Percentiles rank a stretch among this genome's conserved stretches.
Conservation (phyloP, 1,140 invertebrate genomes). For the Phthorimaea operculella region DNA sequence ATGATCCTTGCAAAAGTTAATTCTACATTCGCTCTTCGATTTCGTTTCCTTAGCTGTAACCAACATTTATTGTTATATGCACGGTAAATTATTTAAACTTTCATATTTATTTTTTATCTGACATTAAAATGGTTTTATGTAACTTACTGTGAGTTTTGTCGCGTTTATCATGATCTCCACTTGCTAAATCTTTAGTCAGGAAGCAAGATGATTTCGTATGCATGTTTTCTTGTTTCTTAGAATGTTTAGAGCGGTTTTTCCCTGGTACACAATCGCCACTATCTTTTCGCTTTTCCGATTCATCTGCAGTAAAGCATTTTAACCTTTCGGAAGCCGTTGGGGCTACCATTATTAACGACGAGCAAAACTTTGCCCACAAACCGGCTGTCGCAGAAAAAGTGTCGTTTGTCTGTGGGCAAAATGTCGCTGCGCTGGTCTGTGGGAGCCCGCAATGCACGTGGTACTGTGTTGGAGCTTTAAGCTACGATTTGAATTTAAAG, state of each 20-base stretch:
- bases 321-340: too few species aligned
- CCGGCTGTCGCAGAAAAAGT: too few species aligned
- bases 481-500: too few species aligned
- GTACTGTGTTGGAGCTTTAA: too few species aligned
- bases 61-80: not conserved
- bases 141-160: not conserved
- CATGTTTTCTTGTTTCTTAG: not conserved
- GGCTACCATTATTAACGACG: too few species aligned
- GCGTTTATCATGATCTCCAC: slow-evolving; percentile 12
- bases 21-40: not conserved
- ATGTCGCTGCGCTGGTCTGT: too few species aligned
- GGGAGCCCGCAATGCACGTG: too few species aligned
- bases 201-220: not conserved
- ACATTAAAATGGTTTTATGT: not conserved
- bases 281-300: not conserved
- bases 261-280: not conserved
- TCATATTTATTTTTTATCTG: not conserved
- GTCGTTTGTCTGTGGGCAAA: too few species aligned
- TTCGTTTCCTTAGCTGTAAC: not conserved
- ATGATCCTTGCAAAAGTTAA: too few species aligned
- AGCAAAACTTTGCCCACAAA: too few species aligned
- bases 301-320: not conserved
- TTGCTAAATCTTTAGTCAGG: slow-evolving; percentile 9
- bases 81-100: not conserved
- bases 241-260: not conserved